phyloP scores from a whole-genome alignment of 1,140 invertebrate species.

The Scaptomyza montana region DNA sequence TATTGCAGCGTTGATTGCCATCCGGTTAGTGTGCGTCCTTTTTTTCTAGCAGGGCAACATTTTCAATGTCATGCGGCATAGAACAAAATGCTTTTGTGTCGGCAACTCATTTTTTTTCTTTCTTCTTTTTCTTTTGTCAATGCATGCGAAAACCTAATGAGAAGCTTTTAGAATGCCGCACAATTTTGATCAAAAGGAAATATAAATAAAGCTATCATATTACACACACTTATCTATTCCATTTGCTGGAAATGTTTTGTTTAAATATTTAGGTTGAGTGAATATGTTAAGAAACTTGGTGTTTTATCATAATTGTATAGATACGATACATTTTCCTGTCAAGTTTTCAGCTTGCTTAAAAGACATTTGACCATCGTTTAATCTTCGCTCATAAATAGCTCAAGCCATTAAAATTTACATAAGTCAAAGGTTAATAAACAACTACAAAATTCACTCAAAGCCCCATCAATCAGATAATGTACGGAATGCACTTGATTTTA shows the following conservation, averaged over 20 bases:
- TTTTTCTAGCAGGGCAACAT: slow-evolving; percentile 18
- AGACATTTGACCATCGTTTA: too few relatives aligned
- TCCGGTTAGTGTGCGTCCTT: slow-evolving; percentile 56
- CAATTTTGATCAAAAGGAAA: slow-evolving; percentile 1
- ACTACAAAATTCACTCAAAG: too few relatives aligned
- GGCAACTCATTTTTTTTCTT: slow-evolving; percentile 7
- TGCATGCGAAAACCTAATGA: slow-evolving; percentile 65
- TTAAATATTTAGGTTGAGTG: slow-evolving; percentile 48
- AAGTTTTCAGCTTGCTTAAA: too few relatives aligned
- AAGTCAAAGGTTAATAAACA: too few relatives aligned
- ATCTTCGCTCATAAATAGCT: too few relatives aligned
- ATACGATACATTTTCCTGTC: too few relatives aligned
- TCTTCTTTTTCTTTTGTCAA: slow-evolving; percentile 50
- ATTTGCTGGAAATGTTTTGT: slow-evolving; percentile 34
- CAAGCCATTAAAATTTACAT: too few relatives aligned
- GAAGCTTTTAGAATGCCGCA: slow-evolving; percentile 17
- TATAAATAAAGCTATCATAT: slow-evolving; percentile 45
- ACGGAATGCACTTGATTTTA: too few relatives aligned
- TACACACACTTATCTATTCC: slow-evolving; percentile 12
- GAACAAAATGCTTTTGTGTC: slow-evolving; percentile 52
- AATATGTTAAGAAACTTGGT: not conserved
- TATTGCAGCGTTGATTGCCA: slow-evolving; percentile 72
- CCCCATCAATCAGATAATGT: too few relatives aligned
- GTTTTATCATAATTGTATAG: too few relatives aligned
- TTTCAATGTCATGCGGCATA: slow-evolving; percentile 65